phyloP scores from a whole-genome alignment of 2,888 invertebrate species.

The Orthosia cruda region DNA sequence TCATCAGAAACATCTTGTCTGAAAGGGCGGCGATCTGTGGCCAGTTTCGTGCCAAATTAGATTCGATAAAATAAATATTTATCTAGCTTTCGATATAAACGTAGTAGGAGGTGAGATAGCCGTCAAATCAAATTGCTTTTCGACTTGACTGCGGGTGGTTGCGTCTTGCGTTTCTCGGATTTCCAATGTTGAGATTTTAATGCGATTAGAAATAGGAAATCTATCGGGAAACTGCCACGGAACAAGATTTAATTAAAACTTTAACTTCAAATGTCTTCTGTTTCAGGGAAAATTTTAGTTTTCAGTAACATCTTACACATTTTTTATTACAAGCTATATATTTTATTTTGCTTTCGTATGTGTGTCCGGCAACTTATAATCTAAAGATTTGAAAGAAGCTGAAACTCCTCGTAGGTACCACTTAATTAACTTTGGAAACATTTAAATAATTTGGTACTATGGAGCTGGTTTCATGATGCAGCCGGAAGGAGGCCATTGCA shows the following conservation, averaged over 20 bases:
- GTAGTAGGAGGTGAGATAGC: slow-evolving; percentile 90
- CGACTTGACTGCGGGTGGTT: slow-evolving; percentile 88
- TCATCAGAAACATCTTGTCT: slow-evolving; percentile 58
- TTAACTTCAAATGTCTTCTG: slow-evolving; percentile 46
- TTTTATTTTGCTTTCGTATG: too few relatives aligned
- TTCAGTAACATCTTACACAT: slow-evolving; percentile 10
- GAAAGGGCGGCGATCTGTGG: slow-evolving; percentile 79
- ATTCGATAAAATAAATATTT: slow-evolving; percentile 91
- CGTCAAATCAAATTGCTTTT: slow-evolving; percentile 90
- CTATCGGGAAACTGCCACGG: slow-evolving; percentile 57
- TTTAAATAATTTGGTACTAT: too few relatives aligned
- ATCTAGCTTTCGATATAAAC: slow-evolving; percentile 91
- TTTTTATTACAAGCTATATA: not conserved
- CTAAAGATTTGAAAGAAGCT: too few relatives aligned
- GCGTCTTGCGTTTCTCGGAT: slow-evolving; percentile 79
- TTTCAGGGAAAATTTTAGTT: slow-evolving; percentile 35
- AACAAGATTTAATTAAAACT: slow-evolving; percentile 59
- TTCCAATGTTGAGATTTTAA: slow-evolving; percentile 78
- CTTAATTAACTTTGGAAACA: too few relatives aligned
- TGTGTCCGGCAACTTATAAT: too few relatives aligned
- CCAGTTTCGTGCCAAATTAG: slow-evolving; percentile 90
- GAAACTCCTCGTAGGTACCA: too few relatives aligned
- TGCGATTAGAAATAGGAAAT: slow-evolving; percentile 70
- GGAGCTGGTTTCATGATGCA: too few relatives aligned
- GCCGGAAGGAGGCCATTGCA: too few relatives aligned